Evolutionary conservation across 1,140 invertebrate species (phyloP), one percentile per base, ranked within the genome.

Genomic region (Aleiodes sp.): DNA sequence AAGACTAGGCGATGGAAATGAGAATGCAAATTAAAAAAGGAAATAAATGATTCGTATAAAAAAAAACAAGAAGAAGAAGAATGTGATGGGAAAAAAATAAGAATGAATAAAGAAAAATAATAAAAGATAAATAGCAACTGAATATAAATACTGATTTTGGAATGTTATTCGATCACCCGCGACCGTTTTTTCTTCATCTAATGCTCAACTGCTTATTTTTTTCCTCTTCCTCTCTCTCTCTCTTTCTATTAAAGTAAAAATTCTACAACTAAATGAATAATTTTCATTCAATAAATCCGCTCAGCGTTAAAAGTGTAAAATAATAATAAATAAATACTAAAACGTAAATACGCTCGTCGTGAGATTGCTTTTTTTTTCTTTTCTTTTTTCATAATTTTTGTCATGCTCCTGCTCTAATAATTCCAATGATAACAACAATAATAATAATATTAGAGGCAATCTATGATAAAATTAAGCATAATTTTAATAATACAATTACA

Each of bases 71-170:
- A 63, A 72, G 68, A 65, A 75, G 71, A 72, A 46, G 66, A 66
- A 75, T 73, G 68, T 72, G 46, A 73, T 41, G 33, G 64, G 60
- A 57, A 64, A 71, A 70, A 67, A n/a, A n/a, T n/a, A n/a, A n/a
- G n/a, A n/a, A n/a, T n/a, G n/a, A n/a, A n/a, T n/a, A 74, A 64
- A 72, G 2, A 31, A 77, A 65, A 65, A 76, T 72, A 68, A 73
- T 77, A 72, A 73, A 52, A 75, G 63, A 77, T 75, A 52, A 59
- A 80, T 70, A 74, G 74, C n/a, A 76, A 78, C 78, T 65, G 39
- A 46, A 75, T 81, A 62, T 62, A 74, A 86, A 86, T 86, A 86
- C 84, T 85, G 84, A 82, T 83, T 82, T 83, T 84, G 84, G 84
- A 85, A 85, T 85, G 84, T 71, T 82, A 68, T 46, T 68, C 59